These are phyloP conservation scores for Vidua chalybeata DNA, from an alignment of 2,113 vertebrate species.

Conservation along the genomic window DNA sequence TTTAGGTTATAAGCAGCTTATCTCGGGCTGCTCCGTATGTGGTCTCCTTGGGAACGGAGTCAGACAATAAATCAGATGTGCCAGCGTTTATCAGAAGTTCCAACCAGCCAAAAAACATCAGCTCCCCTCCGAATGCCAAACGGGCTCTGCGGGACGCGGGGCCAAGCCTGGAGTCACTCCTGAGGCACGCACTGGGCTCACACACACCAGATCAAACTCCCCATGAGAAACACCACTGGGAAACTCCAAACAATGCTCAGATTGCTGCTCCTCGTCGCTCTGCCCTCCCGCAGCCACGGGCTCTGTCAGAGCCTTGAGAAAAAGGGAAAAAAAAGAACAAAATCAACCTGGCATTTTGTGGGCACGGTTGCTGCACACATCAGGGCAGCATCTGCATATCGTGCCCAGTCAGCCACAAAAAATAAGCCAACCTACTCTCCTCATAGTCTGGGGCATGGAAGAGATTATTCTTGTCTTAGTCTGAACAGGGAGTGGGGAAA, in stretches of 20 bases:
- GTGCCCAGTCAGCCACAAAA: not conserved
- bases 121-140: not conserved
- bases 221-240: fast-evolving
- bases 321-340: not conserved
- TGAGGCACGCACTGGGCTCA: not conserved
- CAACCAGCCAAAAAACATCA: constrained; percentile 17
- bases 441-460: not conserved
- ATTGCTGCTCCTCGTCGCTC: fast-evolving
- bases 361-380: not conserved
- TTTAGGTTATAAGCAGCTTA: constrained; percentile 37
- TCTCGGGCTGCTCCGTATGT: not conserved
- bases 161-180: not conserved
- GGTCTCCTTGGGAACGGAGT: constrained; percentile 69
- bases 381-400: not conserved
- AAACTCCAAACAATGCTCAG: not conserved
- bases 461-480: not conserved
- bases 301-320: not conserved
- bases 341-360: not conserved
- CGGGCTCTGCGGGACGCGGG: not conserved
- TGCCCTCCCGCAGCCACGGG: not conserved
- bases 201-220: not conserved
- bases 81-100: constrained; percentile 42
- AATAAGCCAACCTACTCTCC: not conserved
- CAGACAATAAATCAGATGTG: constrained; percentile 60
- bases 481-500: fast-evolving